Conservation (phyloP, 2,888 invertebrate species). For the Acheta domesticus region DNA sequence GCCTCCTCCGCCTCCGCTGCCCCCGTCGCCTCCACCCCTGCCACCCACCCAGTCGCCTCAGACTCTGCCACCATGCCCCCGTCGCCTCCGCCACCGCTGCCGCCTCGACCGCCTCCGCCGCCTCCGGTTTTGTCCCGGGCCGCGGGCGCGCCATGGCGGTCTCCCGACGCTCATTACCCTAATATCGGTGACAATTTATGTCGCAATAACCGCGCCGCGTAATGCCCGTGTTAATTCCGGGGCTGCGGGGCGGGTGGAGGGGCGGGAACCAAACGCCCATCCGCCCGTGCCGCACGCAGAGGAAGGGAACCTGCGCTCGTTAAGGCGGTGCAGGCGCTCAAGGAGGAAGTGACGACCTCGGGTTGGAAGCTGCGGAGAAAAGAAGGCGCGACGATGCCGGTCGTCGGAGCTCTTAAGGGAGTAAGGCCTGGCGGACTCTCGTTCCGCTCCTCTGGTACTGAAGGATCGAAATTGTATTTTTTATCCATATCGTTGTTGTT, state of each 20-base stretch:
- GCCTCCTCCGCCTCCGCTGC: background rate
- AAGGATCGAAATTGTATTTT: no score
- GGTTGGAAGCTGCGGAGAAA: no score
- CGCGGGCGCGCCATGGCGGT: background rate
- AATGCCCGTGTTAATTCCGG: slow-evolving; percentile 9
- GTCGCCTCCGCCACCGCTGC: no score
- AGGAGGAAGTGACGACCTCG: no score
- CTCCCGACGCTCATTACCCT: slow-evolving; percentile 9
- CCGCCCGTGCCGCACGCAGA: no score
- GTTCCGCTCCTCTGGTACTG: no score
- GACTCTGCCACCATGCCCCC: background rate
- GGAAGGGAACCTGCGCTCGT: no score
- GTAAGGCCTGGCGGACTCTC: no score
- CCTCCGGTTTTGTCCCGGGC: background rate
- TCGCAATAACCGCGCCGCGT: slow-evolving; percentile 18
- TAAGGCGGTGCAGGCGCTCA: no score
- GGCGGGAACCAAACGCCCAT: background rate
- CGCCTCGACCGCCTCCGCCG: background rate
- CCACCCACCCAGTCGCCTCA: background rate
- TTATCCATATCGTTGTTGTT: no score
- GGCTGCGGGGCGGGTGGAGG: background rate
- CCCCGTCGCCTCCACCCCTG: background rate
- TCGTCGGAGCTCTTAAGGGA: no score
- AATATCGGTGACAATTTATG: slow-evolving; percentile 18
- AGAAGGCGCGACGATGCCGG: no score